A percentile compares a stretch with the other conserved stretches of the same genome.
Evolutionary conservation across 2,888 invertebrate species (phyloP).

Genomic region (Morpho achilles): DNA sequence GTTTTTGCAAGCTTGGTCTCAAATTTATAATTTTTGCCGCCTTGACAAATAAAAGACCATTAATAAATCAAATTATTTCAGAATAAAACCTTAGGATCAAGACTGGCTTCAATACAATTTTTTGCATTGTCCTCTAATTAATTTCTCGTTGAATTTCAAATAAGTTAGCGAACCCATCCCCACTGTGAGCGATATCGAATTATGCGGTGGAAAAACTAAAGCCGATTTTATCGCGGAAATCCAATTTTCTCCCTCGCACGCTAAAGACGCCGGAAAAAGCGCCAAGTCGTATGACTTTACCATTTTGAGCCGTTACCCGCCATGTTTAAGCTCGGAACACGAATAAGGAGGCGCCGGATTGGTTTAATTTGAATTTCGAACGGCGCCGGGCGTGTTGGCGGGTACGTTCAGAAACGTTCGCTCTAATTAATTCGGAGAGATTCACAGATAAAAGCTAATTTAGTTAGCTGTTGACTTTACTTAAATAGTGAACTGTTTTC

Average conservation of each 20-base stretch:
- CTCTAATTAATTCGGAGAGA: slow-evolving; percentile 75
- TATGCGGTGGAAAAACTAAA: slow-evolving; percentile 67
- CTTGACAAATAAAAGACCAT: no score
- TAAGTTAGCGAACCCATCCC: slow-evolving; percentile 31
- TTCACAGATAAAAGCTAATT: slow-evolving; percentile 74
- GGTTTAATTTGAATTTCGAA: slow-evolving; percentile 79
- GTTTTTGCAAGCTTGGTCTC: no score
- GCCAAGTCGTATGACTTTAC: slow-evolving; percentile 77
- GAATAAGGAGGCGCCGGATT: slow-evolving; percentile 79
- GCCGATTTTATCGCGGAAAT: slow-evolving; percentile 79
- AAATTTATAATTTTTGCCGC: no score
- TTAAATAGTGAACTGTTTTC: slow-evolving; percentile 62
- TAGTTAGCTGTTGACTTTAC: slow-evolving; percentile 70
- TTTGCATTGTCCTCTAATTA: slow-evolving; percentile 49
- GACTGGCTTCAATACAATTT: slow-evolving; percentile 14
- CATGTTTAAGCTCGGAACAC: slow-evolving; percentile 74
- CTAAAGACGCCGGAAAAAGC: slow-evolving; percentile 77
- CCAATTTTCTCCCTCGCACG: slow-evolving; percentile 78
- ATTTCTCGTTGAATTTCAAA: slow-evolving; percentile 49
- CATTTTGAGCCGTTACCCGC: slow-evolving; percentile 70
- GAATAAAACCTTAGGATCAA: slow-evolving; percentile 15
- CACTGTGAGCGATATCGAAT: slow-evolving; percentile 56
- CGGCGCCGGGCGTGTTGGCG: slow-evolving; percentile 60
- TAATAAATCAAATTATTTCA: neutral
- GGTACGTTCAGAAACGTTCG: slow-evolving; percentile 48